Percentiles rank a stretch among this genome's conserved stretches.
Conservation (phyloP, 2,888 invertebrate species). For the Eristalis arbustorum region DNA sequence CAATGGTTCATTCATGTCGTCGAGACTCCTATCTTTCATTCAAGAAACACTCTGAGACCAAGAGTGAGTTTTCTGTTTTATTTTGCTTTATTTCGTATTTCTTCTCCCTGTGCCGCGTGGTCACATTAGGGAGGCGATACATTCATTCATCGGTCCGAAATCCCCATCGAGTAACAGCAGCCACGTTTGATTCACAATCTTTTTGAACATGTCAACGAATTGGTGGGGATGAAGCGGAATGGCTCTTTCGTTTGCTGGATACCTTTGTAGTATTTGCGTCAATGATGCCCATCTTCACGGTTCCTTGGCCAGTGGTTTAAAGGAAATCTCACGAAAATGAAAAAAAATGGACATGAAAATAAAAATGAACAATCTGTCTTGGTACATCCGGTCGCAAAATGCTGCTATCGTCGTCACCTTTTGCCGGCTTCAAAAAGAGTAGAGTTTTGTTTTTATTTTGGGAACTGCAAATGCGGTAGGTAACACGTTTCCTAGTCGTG, state of each 20-base stretch:
- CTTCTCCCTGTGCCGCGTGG: slow-evolving; percentile 4
- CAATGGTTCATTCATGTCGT: slow-evolving; percentile 70
- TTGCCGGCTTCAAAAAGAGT: slow-evolving; percentile 51
- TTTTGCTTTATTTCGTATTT: background rate
- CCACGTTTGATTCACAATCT: slow-evolving; percentile 65
- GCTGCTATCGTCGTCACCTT: slow-evolving; percentile 44
- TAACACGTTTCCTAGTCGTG: slow-evolving; percentile 41
- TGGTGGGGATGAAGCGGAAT: slow-evolving; percentile 52
- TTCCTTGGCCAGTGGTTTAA: slow-evolving; percentile 34
- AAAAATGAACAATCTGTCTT: slow-evolving; percentile 76
- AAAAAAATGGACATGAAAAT: background rate
- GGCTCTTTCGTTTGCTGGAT: background rate
- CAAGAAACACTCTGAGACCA: slow-evolving; percentile 63
- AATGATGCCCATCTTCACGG: slow-evolving; percentile 63
- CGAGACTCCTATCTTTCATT: slow-evolving; percentile 68
- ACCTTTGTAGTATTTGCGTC: slow-evolving; percentile 45
- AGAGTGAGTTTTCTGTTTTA: background rate
- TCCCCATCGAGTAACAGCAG: slow-evolving; percentile 53
- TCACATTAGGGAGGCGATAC: slow-evolving; percentile 40
- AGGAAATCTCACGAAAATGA: slow-evolving; percentile 1
- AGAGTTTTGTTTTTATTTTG: slow-evolving; percentile 61
- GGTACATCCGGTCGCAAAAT: slow-evolving; percentile 79
- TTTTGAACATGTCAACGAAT: slow-evolving; percentile 59
- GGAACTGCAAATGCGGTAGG: slow-evolving; percentile 64
- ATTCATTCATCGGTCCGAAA: slow-evolving; percentile 62